These are phyloP conservation scores for Cyclina sinensis DNA, from an alignment of 1,140 invertebrate species.

Conservation along the genomic window DNA sequence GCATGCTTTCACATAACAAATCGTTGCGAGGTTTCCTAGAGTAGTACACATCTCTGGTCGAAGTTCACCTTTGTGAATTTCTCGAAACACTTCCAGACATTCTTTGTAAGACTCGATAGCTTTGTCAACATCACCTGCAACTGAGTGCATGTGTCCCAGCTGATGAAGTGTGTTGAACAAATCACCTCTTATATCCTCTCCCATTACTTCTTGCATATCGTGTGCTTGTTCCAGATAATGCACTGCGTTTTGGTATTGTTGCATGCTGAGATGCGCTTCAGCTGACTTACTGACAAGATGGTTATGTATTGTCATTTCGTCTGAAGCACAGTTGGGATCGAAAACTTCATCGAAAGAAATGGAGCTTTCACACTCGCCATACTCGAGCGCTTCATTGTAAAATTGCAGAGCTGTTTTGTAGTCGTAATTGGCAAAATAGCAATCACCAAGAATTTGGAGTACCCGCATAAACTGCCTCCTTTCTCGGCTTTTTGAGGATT, in stretches of 20 bases:
- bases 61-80: conserved; percentile 82
- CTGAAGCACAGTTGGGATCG: conserved; percentile 79
- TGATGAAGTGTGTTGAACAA: conserved; percentile 82
- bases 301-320: conserved; percentile 84
- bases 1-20: conserved; percentile 85
- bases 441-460: conserved; percentile 83
- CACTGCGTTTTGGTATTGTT: conserved; percentile 84
- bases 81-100: conserved; percentile 82
- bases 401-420: conserved; percentile 83
- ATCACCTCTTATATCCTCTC: conserved; percentile 84
- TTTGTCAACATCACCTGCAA: conserved; percentile 83
- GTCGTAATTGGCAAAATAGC: conserved; percentile 84
- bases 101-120: conserved; percentile 84
- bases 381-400: conserved; percentile 84
- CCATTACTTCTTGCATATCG: conserved; percentile 84
- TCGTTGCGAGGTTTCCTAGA: conserved; percentile 83
- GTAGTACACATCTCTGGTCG: conserved; percentile 83
- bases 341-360: conserved; percentile 78
- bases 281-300: conserved; percentile 84
- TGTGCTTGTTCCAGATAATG: conserved; percentile 83
- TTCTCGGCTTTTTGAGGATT: conserved; percentile 78
- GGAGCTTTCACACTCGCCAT: conserved; percentile 79
- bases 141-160: conserved; percentile 84
- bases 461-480: conserved; percentile 82
- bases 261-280: conserved; percentile 84